A percentile compares a stretch with the other conserved stretches of the same genome.
phyloP scores from a whole-genome alignment of 2,888 invertebrate species.

The Tinea semifulvella region DNA sequence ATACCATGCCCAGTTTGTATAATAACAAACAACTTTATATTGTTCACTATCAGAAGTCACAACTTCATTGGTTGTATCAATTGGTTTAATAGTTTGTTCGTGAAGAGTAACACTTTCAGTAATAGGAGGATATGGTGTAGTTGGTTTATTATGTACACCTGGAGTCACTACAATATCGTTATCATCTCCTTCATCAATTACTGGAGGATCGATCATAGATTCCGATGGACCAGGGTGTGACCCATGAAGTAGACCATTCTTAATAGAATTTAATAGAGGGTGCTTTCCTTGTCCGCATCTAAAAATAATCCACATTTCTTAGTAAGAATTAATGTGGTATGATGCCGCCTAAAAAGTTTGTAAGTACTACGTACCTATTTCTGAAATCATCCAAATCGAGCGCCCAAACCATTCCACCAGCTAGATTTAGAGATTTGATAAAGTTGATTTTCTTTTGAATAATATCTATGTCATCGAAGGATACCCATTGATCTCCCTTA shows the following conservation, averaged over 20 bases:
- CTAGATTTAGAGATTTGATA: conserved; percentile 78
- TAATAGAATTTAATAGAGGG: conserved; percentile 81
- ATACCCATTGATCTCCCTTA: conserved; percentile 91
- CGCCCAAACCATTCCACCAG: conserved; percentile 93
- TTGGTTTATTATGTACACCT: conserved; percentile 24
- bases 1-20: conserved; percentile 96
- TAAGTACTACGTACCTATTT: conserved; percentile 52
- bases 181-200: conserved; percentile 31
- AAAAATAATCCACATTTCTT: too few relatives aligned
- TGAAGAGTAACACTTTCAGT: conserved; percentile 26
- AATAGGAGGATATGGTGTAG: conserved; percentile 24
- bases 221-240: conserved; percentile 21
- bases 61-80: conserved; percentile 10
- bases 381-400: conserved; percentile 88
- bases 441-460: conserved; percentile 82
- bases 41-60: conserved; percentile 30
- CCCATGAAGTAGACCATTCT: conserved; percentile 70
- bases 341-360: neutral
- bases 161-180: conserved; percentile 54
- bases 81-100: neutral
- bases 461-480: conserved; percentile 85
- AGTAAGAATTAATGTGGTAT: neutral
- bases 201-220: conserved; percentile 24
- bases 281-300: conserved; percentile 83
- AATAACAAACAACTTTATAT: conserved; percentile 89